Evolutionary conservation across 2,888 invertebrate genomes (phyloP).

Genomic region (Synergus umbraculus): DNA sequence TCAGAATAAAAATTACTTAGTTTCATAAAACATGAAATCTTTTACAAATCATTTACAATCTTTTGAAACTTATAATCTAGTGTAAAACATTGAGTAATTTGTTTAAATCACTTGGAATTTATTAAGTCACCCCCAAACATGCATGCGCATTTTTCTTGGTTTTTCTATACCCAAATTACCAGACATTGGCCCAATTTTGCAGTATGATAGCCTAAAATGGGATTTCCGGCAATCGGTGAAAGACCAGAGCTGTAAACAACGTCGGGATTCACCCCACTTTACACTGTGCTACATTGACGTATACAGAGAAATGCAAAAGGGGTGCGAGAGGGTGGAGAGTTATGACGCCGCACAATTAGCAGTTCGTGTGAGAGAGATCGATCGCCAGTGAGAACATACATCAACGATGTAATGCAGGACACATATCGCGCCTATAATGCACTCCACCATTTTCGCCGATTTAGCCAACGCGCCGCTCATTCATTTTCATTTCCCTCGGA

Average conservation of each 20-base stretch:
- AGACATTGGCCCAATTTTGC: neutral
- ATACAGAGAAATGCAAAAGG: constrained; percentile 50
- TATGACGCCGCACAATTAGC: constrained; percentile 77
- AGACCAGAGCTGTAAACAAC: constrained; percentile 65
- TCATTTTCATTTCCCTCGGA: constrained; percentile 60
- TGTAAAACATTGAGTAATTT: too few relatives aligned
- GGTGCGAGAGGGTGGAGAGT: constrained; percentile 67
- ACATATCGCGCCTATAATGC: constrained; percentile 66
- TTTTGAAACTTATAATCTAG: too few relatives aligned
- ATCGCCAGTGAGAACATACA: constrained; percentile 76
- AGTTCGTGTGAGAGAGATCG: constrained; percentile 77
- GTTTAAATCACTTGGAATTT: too few relatives aligned
- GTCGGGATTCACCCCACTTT: constrained; percentile 56
- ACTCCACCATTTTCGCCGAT: constrained; percentile 65
- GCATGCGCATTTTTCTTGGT: neutral
- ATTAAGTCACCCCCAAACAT: too few relatives aligned
- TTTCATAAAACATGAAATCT: too few relatives aligned
- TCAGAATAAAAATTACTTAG: too few relatives aligned
- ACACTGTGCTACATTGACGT: constrained; percentile 51
- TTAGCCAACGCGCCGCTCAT: constrained; percentile 60
- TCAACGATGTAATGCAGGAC: constrained; percentile 73
- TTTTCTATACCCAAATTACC: neutral
- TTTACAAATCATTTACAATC: too few relatives aligned
- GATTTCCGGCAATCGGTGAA: constrained; percentile 61
- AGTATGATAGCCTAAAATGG: constrained; percentile 59